Evolutionary conservation across 30 jellyfish, hydroid and myxozoan genomes (phyloP).

Genomic region (Pelagia noctiluca): DNA sequence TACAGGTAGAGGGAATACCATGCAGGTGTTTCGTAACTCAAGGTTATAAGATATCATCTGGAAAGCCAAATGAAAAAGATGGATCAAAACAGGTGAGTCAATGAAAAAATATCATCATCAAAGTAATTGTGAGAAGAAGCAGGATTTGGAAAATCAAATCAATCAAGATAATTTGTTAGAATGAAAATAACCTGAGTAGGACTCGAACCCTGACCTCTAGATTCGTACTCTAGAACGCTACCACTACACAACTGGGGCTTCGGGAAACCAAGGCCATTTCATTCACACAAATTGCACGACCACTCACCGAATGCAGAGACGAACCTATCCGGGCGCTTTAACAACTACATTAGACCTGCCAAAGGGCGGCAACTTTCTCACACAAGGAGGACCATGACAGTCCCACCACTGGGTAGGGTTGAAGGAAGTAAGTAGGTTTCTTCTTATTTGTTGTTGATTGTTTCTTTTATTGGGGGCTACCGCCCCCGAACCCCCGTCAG

Average conservation of each 20-base stretch:
- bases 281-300: too few relatives aligned
- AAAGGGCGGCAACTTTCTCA: too few relatives aligned
- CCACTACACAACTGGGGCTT: not conserved
- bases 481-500: too few relatives aligned
- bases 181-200: not conserved
- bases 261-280: not conserved
- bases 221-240: not conserved
- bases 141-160: not conserved
- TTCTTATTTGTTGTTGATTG: too few relatives aligned
- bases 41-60: constrained; percentile 41
- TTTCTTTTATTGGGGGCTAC: too few relatives aligned
- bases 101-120: not conserved
- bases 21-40: constrained; percentile 48
- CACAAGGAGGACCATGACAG: too few relatives aligned
- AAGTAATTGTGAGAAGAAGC: not conserved
- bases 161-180: not conserved
- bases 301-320: too few relatives aligned
- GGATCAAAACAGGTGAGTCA: constrained; percentile 54
- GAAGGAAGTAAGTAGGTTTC: too few relatives aligned
- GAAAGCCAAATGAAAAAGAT: constrained; percentile 38
- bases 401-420: too few relatives aligned
- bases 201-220: not conserved
- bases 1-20: constrained; percentile 51
- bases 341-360: too few relatives aligned
- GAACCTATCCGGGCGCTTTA: too few relatives aligned